phyloP scores from a whole-genome alignment of 2,113 vertebrate species.

The Tragelaphus buxtoni region DNA sequence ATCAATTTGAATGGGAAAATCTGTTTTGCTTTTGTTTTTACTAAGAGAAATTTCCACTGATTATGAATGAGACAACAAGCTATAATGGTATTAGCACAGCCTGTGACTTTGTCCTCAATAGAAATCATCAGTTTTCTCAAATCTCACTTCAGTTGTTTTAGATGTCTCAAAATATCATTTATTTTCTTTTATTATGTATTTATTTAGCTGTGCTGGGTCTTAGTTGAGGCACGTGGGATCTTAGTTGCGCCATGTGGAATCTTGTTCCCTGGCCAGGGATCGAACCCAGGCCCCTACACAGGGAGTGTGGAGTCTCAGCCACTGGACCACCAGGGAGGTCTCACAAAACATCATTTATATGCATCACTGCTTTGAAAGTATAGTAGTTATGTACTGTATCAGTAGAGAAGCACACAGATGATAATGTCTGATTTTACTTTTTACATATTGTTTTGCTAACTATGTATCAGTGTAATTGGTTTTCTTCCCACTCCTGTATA shows the following conservation, averaged over 20 bases:
- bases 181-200: neutral
- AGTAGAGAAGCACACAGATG: neutral
- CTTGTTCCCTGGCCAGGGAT: neutral
- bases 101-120: neutral
- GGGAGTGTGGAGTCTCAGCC: neutral
- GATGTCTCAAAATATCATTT: neutral
- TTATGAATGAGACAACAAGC: neutral
- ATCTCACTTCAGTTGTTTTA: neutral
- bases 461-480: neutral
- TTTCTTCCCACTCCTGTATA: neutral
- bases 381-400: neutral
- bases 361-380: neutral
- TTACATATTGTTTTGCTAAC: neutral
- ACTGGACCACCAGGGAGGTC: neutral
- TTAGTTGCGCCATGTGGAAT: neutral
- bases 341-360: neutral
- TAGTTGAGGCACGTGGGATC: neutral
- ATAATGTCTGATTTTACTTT: neutral
- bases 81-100: too few relatives aligned
- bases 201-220: neutral
- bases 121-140: neutral
- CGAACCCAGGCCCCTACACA: too few relatives aligned
- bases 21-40: neutral
- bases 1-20: neutral
- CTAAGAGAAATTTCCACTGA: neutral